phyloP scores from a whole-genome alignment of 2,797 vertebrate species.

The Oreonectes daqikongensis region DNA sequence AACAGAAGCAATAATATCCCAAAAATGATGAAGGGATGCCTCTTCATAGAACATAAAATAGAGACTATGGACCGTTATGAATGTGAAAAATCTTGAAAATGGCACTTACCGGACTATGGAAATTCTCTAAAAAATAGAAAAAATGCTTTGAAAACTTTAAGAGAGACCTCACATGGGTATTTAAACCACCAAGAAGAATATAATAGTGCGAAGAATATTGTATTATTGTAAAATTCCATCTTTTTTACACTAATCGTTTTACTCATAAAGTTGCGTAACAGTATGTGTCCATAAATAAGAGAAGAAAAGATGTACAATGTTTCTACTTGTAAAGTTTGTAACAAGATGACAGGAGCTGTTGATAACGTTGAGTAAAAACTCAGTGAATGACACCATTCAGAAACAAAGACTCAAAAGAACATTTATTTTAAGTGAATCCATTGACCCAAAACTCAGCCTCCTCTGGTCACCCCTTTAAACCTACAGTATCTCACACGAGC shows the following conservation, averaged over 20 bases:
- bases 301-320: neutral
- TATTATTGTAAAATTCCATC: no score
- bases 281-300: neutral
- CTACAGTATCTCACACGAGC: neutral
- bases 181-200: no score
- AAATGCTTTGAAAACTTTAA: no score
- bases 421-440: constrained; percentile 3
- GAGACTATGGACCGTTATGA: no score
- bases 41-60: no score
- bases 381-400: neutral
- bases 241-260: neutral
- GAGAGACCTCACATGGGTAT: no score
- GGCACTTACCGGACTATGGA: no score
- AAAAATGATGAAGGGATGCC: no score
- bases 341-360: neutral
- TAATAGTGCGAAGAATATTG: no score
- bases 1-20: no score
- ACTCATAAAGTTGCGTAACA: neutral
- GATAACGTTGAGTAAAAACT: neutral
- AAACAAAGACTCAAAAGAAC: neutral
- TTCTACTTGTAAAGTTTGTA: neutral
- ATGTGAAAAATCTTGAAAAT: no score
- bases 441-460: constrained; percentile 19
- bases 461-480: constrained; percentile 22
- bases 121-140: no score